Evolutionary conservation across 2,888 invertebrate species (phyloP).

Genomic region (Hemaris fuciformis): DNA sequence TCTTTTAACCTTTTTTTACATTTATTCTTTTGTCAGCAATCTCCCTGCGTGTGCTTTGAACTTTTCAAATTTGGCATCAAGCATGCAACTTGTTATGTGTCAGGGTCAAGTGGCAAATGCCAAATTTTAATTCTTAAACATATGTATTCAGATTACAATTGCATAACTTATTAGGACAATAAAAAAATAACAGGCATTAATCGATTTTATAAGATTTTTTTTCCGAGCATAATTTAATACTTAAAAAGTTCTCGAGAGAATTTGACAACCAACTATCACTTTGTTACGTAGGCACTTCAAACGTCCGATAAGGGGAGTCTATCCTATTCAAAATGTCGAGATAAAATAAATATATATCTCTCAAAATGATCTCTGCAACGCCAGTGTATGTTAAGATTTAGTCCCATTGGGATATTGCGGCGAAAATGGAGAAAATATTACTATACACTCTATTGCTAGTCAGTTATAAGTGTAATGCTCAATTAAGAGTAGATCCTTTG

Average conservation of each 20-base stretch:
- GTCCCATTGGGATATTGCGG: conserved; percentile 4
- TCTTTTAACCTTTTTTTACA: not conserved
- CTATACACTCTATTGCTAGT: conserved; percentile 29
- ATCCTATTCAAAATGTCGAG: conserved; percentile 45
- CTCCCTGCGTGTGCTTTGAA: not conserved
- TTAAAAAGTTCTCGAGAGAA: conserved; percentile 18
- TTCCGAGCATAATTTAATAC: not conserved
- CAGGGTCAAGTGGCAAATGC: conserved; percentile 27
- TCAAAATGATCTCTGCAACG: conserved; percentile 21
- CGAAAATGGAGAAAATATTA: conserved; percentile 33
- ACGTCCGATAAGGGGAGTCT: conserved; percentile 34
- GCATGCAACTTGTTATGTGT: conserved; percentile 20
- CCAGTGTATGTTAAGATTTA: conserved; percentile 15
- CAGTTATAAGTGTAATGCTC: conserved; percentile 29
- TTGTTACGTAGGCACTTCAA: conserved; percentile 33
- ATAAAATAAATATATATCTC: conserved; percentile 45
- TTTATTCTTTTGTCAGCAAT: not conserved
- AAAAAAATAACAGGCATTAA: not conserved
- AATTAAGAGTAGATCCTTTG: conserved; percentile 64
- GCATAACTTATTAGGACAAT: conserved; percentile 23
- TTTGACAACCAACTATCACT: conserved; percentile 13
- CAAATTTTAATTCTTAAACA: conserved; percentile 22
- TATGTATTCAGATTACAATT: conserved; percentile 26
- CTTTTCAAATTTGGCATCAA: conserved; percentile 4
- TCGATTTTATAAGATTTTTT: not conserved